phyloP scores from a whole-genome alignment of 92 coral and sea anemone species.

The Epizoanthus scotinus region DNA sequence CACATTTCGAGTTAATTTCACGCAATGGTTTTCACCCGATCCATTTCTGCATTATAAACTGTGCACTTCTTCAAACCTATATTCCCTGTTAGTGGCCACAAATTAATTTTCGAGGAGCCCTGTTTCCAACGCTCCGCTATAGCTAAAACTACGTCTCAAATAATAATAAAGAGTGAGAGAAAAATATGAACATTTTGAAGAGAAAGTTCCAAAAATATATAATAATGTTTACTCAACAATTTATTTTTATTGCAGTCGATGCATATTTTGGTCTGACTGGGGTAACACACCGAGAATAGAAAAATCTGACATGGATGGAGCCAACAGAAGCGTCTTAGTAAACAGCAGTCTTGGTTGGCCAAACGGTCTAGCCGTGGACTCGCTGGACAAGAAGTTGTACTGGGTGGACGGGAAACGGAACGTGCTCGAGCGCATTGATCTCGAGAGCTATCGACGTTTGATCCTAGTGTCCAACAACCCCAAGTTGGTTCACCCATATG shows the following conservation, averaged over 20 bases:
- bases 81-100: no score
- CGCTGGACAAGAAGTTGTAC: constrained; percentile 24
- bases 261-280: constrained; percentile 61
- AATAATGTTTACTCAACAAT: no score
- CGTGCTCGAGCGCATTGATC: constrained; percentile 29
- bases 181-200: no score
- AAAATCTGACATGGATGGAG: constrained; percentile 46
- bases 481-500: constrained; percentile 37
- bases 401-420: constrained; percentile 49
- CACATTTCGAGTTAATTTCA: no score
- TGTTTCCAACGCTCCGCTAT: no score
- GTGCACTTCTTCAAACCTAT: no score
- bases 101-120: no score
- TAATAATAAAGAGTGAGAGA: no score
- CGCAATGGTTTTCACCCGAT: no score
- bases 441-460: constrained; percentile 15
- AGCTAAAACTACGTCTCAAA: no score
- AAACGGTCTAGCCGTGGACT: constrained; percentile 52
- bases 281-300: constrained; percentile 41
- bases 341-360: constrained; percentile 40
- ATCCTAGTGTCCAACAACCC: not conserved
- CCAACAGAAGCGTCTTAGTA: constrained; percentile 18
- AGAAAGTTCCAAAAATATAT: no score
- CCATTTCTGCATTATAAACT: no score
- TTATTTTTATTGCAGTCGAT: not conserved